Evolutionary conservation across 2,888 invertebrate genomes (phyloP).

Genomic region (Saturnia japonica): DNA sequence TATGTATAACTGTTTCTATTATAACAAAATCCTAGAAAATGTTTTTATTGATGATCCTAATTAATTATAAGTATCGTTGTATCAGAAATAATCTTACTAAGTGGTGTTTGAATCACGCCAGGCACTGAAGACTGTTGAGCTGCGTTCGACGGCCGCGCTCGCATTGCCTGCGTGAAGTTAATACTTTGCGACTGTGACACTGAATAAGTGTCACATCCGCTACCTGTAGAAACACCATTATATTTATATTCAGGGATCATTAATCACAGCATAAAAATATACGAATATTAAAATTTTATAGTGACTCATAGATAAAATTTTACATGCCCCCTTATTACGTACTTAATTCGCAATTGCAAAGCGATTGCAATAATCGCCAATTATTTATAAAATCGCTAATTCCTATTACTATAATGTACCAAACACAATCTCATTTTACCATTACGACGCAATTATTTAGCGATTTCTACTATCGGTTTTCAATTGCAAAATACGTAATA

Average conservation of each 20-base stretch:
- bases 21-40: neutral
- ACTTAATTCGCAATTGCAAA: too few relatives aligned
- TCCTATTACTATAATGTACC: too few relatives aligned
- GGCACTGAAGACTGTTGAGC: conserved; percentile 43
- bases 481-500: too few relatives aligned
- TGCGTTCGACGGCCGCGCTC: conserved; percentile 72
- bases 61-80: neutral
- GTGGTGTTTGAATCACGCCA: conserved; percentile 45
- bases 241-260: neutral
- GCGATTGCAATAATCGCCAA: too few relatives aligned
- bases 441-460: too few relatives aligned
- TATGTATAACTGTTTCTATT: neutral
- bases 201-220: conserved; percentile 84
- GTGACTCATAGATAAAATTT: too few relatives aligned
- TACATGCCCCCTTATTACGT: too few relatives aligned
- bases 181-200: conserved; percentile 93
- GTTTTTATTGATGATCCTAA: neutral
- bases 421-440: too few relatives aligned
- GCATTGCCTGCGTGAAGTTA: conserved; percentile 90
- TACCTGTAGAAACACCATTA: conserved; percentile 49
- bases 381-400: too few relatives aligned
- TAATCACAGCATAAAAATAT: neutral
- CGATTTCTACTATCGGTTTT: too few relatives aligned
- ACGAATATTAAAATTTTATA: too few relatives aligned
- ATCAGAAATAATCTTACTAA: conserved; percentile 45